Evolutionary conservation across 2,888 invertebrate species (phyloP), one percentile per base, ranked within the genome.

Genomic region (Rhaphigaster nebulosa): DNA sequence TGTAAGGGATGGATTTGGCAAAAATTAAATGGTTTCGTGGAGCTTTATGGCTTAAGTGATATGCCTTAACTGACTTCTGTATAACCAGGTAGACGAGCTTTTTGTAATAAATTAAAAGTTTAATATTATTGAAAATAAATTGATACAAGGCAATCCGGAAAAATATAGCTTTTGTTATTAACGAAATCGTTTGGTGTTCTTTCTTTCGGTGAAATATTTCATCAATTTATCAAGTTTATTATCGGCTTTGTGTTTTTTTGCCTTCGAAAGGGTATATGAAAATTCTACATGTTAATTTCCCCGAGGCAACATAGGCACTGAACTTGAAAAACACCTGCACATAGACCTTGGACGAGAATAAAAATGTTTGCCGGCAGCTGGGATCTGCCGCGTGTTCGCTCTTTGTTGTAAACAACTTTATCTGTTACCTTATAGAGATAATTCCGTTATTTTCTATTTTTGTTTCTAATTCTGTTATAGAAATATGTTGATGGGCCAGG

Each of bases 271-370:
- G 34, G 34, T 23, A 15, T 8, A 34, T 34, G 70, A 76, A 76
- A 38, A 76, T 38, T 76, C 20, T 38, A 1, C 38, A 76, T 23
- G 34, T 38, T 76, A 38, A 76, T 38, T 76, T 76, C 70, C 38
- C 70, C 23, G 34, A 76, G 70, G 18, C 38, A 38, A 76, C 20
- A 76, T 29, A 38, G 38, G 20, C 34, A 12, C 20, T 84, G 45
- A 84, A 84, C 84, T 84, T 84, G 84, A 84, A 84, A 45, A 84
- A 84, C 84, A 84, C 45, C 84, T 84, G 84, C 84, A n/a, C n/a
- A 84, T 38, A 84, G 84, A n/a, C 84, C 84, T 84, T 84, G 84
- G 84, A 76, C 70, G 4, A 84, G 45, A 84, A 84, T 84, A 50
- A 84, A 84, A 84, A 84, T 84, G 45, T 84, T 84, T 84, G 84